Percentiles rank a stretch among this genome's conserved stretches.
Evolutionary conservation across 2,113 vertebrate species (phyloP).

Genomic region (Lophotis ruficrista): DNA sequence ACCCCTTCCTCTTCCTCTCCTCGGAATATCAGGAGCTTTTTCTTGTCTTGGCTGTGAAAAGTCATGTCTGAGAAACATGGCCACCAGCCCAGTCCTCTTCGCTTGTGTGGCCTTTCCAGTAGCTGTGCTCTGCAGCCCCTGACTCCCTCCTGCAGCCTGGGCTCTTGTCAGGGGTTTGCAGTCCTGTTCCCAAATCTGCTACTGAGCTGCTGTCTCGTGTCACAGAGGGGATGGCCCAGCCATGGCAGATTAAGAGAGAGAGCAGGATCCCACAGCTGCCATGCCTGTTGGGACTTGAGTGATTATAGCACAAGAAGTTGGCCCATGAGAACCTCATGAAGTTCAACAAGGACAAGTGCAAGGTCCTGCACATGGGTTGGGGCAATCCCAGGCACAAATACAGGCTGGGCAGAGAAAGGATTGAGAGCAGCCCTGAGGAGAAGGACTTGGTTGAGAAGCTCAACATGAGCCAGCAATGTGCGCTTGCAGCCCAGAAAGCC

Average conservation of each 20-base stretch:
- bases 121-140: background rate
- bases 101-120: background rate
- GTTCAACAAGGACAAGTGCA: too few relatives aligned
- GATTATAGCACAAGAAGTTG: background rate
- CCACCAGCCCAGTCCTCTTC: background rate
- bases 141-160: background rate
- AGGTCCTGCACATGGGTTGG: too few relatives aligned
- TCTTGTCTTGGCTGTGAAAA: background rate
- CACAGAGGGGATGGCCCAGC: background rate
- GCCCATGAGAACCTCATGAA: too few relatives aligned
- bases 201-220: background rate
- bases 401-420: too few relatives aligned
- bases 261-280: constrained; percentile 8
- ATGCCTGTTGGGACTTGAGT: background rate
- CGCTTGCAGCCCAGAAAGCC: too few relatives aligned
- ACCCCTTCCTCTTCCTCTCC: background rate
- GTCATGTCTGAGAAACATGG: background rate
- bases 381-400: too few relatives aligned
- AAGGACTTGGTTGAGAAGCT: too few relatives aligned
- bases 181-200: background rate
- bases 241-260: background rate
- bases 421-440: too few relatives aligned
- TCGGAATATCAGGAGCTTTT: background rate
- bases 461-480: too few relatives aligned
- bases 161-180: background rate